Conservation (phyloP, 2,113 vertebrate species). For the Platanista minor region DNA sequence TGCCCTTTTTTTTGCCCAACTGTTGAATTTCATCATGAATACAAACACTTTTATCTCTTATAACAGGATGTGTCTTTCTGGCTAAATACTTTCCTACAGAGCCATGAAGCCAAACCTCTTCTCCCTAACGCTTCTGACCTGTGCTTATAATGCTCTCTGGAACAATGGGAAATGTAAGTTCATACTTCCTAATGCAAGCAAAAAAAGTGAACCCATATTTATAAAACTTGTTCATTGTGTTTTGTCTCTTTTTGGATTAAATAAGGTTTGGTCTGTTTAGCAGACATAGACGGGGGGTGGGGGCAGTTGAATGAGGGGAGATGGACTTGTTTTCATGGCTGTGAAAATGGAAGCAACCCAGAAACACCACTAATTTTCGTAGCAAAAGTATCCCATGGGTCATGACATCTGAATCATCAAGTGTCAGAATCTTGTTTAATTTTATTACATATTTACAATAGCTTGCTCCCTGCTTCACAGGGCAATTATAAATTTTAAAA, state of each 20-base stretch:
- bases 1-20: neutral
- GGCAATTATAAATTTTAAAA: neutral
- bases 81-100: neutral
- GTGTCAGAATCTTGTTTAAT: neutral
- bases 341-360: neutral
- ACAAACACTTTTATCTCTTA: neutral
- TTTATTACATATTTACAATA: neutral
- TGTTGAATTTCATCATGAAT: neutral
- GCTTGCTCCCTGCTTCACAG: neutral
- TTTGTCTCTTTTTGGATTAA: neutral
- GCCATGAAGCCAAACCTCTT: neutral
- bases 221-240: neutral
- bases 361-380: neutral
- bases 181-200: neutral
- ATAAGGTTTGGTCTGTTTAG: conserved; percentile 22
- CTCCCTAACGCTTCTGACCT: neutral
- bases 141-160: neutral
- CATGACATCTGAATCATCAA: neutral
- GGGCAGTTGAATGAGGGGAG: no score
- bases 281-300: neutral
- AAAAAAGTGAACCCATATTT: conserved; percentile 17
- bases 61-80: neutral
- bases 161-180: neutral
- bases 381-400: neutral
- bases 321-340: neutral